Evolutionary conservation across 2,113 vertebrate genomes (phyloP).

Genomic region (Tenebrosternarchus preto): DNA sequence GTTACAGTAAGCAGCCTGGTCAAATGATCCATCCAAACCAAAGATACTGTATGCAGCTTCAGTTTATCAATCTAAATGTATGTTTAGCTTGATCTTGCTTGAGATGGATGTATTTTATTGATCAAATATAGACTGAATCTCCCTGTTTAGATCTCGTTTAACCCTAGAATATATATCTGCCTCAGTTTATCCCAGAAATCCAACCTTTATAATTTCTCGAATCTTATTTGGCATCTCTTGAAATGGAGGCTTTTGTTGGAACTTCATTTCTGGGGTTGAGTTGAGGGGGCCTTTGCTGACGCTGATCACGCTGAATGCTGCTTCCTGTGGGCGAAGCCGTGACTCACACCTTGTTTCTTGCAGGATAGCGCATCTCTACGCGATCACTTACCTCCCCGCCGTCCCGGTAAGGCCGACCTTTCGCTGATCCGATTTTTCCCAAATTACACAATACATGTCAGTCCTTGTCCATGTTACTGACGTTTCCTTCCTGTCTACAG

Average conservation of each 20-base stretch:
- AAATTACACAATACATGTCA: neutral
- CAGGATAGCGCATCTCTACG: constrained; percentile 90
- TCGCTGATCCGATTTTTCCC: constrained; percentile 1
- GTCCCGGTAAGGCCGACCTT: constrained; percentile 84
- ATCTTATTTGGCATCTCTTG: neutral
- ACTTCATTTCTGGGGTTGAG: neutral
- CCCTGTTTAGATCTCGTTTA: too few relatives aligned
- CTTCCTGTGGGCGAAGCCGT: neutral
- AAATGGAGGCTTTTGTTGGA: neutral
- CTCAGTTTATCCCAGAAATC: neutral
- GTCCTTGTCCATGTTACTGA: neutral
- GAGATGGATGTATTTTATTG: neutral
- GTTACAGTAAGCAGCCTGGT: too few relatives aligned
- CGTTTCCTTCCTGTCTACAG: constrained; percentile 64
- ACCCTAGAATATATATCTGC: neutral
- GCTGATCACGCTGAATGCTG: neutral
- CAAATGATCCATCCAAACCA: too few relatives aligned
- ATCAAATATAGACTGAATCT: too few relatives aligned
- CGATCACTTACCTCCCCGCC: constrained; percentile 85
- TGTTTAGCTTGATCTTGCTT: too few relatives aligned
- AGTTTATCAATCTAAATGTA: too few relatives aligned
- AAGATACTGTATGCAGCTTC: neutral
- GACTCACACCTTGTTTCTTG: constrained; percentile 37
- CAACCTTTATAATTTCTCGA: neutral
- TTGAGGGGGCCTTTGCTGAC: neutral